Conservation (phyloP, 2,797 vertebrate genomes). For the Myiotriccus ornatus region DNA sequence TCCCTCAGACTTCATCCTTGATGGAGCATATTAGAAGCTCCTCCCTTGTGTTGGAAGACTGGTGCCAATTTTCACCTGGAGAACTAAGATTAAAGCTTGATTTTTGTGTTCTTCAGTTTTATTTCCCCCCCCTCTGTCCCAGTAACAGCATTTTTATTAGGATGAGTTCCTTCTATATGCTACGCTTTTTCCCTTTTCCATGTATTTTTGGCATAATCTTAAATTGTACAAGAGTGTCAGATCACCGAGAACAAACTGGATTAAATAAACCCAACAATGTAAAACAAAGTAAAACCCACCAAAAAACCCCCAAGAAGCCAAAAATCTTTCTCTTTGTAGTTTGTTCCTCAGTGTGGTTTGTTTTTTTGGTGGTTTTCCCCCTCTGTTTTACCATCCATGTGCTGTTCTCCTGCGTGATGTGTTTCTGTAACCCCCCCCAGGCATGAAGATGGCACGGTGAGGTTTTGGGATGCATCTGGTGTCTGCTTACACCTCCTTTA, state of each 20-base stretch:
- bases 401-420: neutral
- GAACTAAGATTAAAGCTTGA: neutral
- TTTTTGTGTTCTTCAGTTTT: neutral
- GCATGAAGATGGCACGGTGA: constrained; percentile 94
- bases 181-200: neutral
- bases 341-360: neutral
- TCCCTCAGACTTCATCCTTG: neutral
- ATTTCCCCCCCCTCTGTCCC: neutral
- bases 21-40: neutral
- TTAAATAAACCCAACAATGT: neutral
- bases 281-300: neutral
- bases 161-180: neutral
- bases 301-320: neutral
- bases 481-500: constrained; percentile 93
- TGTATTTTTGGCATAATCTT: neutral
- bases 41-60: neutral
- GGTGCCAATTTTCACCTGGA: neutral
- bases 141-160: neutral
- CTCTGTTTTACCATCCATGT: neutral
- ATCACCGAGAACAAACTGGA: neutral
- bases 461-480: constrained; percentile 97
- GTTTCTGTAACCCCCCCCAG: constrained; percentile 62
- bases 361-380: neutral
- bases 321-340: neutral
- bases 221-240: neutral